phyloP scores from a whole-genome alignment of 2,797 vertebrate species.

The Lepilemur septentrionalis region DNA sequence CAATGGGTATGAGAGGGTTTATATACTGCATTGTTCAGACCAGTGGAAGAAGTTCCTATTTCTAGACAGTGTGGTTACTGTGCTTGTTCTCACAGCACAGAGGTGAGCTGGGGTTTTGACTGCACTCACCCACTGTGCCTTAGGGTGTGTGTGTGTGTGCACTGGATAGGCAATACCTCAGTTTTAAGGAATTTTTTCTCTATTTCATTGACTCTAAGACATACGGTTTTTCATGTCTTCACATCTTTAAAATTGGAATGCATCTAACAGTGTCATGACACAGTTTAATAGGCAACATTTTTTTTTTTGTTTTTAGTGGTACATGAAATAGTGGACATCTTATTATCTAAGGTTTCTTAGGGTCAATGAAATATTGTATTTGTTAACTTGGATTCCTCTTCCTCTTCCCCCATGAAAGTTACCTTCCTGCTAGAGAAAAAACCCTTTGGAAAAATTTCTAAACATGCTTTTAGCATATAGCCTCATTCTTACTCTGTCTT shows the following conservation, averaged over 20 bases:
- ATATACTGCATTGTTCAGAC: background rate
- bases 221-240: background rate
- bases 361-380: background rate
- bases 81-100: background rate
- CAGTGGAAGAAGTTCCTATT: background rate
- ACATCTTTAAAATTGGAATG: background rate
- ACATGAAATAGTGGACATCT: background rate
- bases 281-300: background rate
- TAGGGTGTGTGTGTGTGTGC: background rate
- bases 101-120: background rate
- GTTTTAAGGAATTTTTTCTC: background rate
- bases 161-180: background rate
- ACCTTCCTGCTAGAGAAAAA: conserved; percentile 6
- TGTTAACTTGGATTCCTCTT: background rate
- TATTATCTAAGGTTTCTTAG: background rate
- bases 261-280: background rate
- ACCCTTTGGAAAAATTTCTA: background rate
- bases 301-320: background rate
- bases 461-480: background rate
- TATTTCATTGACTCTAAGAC: background rate
- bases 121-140: background rate
- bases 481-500: background rate
- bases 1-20: background rate
- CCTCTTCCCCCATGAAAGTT: background rate
- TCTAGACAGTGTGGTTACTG: background rate